These are phyloP conservation scores for Uropsilus gracilis DNA, from an alignment of 2,113 vertebrate genomes.

Conservation along the genomic window DNA sequence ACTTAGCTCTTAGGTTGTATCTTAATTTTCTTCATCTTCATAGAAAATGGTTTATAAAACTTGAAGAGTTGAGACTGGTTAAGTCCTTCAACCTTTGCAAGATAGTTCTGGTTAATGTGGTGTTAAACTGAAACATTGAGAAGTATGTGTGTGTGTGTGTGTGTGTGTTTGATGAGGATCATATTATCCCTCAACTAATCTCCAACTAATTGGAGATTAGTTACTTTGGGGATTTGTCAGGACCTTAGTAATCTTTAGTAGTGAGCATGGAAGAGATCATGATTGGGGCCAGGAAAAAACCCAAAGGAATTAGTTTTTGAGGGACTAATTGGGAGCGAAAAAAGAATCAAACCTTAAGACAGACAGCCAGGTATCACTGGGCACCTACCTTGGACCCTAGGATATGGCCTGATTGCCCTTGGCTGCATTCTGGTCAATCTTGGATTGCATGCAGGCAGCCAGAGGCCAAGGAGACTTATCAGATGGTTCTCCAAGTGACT, in stretches of 20 bases:
- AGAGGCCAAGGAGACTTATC: not conserved
- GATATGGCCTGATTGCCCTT: not conserved
- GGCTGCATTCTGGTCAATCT: not conserved
- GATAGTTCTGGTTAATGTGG: not conserved
- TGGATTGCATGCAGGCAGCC: not conserved
- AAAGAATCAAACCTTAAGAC: not conserved
- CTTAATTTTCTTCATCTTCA: constrained; percentile 27
- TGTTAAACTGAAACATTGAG: not conserved
- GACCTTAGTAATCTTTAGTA: not conserved
- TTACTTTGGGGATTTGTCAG: not conserved
- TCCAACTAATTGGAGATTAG: not conserved
- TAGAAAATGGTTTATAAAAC: constrained; percentile 11
- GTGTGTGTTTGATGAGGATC: not conserved
- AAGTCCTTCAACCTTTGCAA: not conserved
- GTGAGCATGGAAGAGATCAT: not conserved
- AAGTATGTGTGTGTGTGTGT: not conserved
- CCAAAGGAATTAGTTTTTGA: not conserved
- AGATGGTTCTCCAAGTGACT: not conserved
- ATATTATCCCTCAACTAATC: not conserved
- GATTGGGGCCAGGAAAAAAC: not conserved
- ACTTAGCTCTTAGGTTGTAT: not conserved
- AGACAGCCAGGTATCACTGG: not conserved
- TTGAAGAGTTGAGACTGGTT: not conserved
- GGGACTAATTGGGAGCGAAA: not conserved
- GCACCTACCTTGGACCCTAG: not conserved